Evolutionary conservation across 2,888 invertebrate species (phyloP).

Genomic region (Linnaemya tessellans): DNA sequence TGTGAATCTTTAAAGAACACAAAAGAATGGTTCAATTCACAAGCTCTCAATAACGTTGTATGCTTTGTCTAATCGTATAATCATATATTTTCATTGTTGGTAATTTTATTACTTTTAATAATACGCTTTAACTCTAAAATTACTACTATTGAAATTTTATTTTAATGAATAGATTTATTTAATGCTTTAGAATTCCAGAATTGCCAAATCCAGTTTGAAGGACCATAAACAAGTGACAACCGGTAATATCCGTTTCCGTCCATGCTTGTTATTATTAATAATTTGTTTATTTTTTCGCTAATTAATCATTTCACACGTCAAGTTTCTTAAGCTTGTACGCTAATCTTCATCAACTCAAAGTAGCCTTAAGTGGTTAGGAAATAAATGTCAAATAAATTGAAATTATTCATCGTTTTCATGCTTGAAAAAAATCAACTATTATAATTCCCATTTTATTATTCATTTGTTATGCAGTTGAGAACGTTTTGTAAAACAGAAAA

Average conservation of each 20-base stretch:
- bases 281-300: background rate
- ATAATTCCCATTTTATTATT: conserved; percentile 29
- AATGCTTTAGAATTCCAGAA: too few species aligned
- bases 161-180: too few species aligned
- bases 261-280: background rate
- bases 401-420: conserved; percentile 37
- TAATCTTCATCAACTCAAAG: background rate
- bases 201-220: background rate
- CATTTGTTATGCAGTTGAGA: conserved; percentile 1
- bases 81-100: too few species aligned
- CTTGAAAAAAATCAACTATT: background rate
- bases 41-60: too few species aligned
- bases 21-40: too few species aligned
- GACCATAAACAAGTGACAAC: background rate
- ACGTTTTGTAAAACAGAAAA: background rate
- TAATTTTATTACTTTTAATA: too few species aligned
- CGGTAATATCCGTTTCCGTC: background rate
- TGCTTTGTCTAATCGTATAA: too few species aligned
- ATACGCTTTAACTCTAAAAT: too few species aligned
- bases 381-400: conserved; percentile 34
- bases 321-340: background rate
- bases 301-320: background rate
- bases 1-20: too few species aligned
- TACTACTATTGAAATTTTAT: too few species aligned
- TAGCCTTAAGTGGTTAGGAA: background rate